Evolutionary conservation across 2,797 vertebrate species (phyloP).

Genomic region (Triplophysa bombifrons): DNA sequence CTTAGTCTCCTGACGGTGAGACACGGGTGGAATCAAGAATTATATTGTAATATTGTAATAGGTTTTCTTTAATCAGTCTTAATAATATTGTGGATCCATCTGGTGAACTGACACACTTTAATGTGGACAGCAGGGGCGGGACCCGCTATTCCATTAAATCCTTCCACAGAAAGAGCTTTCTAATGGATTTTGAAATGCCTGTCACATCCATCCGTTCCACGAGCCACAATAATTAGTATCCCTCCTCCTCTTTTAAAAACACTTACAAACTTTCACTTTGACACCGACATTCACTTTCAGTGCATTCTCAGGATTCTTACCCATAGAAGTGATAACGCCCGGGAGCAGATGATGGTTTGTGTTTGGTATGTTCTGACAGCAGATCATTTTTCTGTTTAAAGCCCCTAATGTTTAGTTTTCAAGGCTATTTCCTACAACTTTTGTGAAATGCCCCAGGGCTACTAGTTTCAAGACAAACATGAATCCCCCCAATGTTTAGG

Average conservation of each 20-base stretch:
- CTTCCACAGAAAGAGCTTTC: conserved; percentile 67
- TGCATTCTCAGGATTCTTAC: conserved; percentile 58
- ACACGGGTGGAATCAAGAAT: too few species aligned
- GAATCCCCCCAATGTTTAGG: too few species aligned
- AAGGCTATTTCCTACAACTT: too few species aligned
- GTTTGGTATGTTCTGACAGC: too few species aligned
- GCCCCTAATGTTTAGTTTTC: too few species aligned
- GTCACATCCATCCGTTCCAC: conserved; percentile 84
- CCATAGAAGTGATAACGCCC: conserved; percentile 76
- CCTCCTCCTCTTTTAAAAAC: conserved; percentile 24
- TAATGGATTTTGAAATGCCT: conserved; percentile 83
- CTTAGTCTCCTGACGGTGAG: too few species aligned
- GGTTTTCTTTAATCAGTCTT: conserved; percentile 77
- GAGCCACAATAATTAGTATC: conserved; percentile 60
- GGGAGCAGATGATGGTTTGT: conserved; percentile 13
- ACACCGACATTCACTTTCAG: conserved; percentile 37
- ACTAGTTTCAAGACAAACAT: too few species aligned
- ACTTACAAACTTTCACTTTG: conserved; percentile 62
- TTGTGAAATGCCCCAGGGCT: too few species aligned
- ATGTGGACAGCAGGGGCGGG: conserved; percentile 70
- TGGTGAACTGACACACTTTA: conserved; percentile 80
- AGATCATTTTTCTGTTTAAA: too few species aligned
- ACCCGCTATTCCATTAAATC: conserved; percentile 69
- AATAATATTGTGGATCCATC: conserved; percentile 77
- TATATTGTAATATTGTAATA: conserved; percentile 56